A percentile compares a stretch with the other conserved stretches of the same genome.
Conservation (phyloP, 2,113 vertebrate species). For the Gallinago media region DNA sequence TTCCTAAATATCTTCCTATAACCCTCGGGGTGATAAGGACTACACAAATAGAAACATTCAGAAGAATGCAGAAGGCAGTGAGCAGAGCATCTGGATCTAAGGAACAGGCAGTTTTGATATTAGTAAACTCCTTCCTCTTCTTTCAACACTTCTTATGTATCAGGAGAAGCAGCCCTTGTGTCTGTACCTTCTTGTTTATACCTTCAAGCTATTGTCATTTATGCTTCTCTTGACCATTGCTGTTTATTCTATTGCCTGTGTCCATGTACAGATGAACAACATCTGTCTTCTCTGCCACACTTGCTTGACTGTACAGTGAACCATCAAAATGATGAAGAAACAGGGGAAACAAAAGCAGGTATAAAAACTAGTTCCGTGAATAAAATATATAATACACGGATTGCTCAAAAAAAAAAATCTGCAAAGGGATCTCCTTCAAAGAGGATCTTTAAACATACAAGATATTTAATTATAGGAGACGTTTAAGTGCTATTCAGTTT, state of each 20-base stretch:
- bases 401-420: neutral
- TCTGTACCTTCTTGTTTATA: neutral
- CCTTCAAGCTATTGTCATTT: neutral
- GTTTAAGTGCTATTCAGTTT: neutral
- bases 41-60: neutral
- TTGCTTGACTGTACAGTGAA: neutral
- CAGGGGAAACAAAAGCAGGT: neutral
- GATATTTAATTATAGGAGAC: neutral
- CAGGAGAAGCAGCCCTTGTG: neutral
- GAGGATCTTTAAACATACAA: neutral
- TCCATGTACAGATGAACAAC: neutral
- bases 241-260: neutral
- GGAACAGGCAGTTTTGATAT: neutral
- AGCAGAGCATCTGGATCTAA: neutral
- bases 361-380: neutral
- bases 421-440: neutral
- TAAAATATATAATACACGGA: neutral
- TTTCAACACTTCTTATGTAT: neutral
- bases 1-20: neutral
- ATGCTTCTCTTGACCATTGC: neutral
- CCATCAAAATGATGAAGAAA: neutral
- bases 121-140: neutral
- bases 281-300: neutral
- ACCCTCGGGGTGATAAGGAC: neutral
- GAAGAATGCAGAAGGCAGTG: neutral